Conservation (phyloP, 2,113 vertebrate genomes). For the Hypocryptadius cinnamomeus region DNA sequence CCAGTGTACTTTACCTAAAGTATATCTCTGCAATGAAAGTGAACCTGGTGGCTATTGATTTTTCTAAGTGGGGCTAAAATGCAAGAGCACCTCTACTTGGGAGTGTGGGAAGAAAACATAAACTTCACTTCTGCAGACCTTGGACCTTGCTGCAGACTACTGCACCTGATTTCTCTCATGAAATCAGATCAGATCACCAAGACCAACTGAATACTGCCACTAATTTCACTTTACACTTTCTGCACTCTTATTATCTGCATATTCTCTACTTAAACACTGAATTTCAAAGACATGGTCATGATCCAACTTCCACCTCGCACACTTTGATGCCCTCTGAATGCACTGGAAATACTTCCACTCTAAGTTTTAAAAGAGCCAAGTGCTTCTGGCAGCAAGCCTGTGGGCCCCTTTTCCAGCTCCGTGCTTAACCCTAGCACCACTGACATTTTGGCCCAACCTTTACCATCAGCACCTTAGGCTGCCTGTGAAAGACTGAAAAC, state of each 20-base stretch:
- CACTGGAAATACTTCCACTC: neutral
- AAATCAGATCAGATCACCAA: neutral
- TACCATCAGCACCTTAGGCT: accelerated
- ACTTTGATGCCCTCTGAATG: neutral
- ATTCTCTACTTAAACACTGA: neutral
- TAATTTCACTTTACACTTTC: neutral
- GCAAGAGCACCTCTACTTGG: neutral
- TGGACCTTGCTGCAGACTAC: neutral
- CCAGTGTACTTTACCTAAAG: neutral
- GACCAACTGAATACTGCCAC: neutral
- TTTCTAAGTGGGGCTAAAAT: neutral
- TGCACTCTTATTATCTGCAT: neutral
- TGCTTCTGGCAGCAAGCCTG: too few relatives aligned
- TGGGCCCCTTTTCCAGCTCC: neutral
- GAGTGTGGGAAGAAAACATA: accelerated
- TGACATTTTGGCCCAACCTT: neutral
- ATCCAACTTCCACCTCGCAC: neutral
- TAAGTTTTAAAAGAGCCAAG: neutral
- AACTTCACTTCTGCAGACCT: too few relatives aligned
- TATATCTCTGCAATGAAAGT: neutral
- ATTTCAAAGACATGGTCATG: neutral
- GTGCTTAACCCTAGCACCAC: neutral
- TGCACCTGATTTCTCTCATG: neutral
- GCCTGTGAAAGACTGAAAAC: neutral
- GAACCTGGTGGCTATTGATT: neutral